Conservation (phyloP, 1,140 invertebrate genomes). For the Meloidogyne chitwoodi region DNA sequence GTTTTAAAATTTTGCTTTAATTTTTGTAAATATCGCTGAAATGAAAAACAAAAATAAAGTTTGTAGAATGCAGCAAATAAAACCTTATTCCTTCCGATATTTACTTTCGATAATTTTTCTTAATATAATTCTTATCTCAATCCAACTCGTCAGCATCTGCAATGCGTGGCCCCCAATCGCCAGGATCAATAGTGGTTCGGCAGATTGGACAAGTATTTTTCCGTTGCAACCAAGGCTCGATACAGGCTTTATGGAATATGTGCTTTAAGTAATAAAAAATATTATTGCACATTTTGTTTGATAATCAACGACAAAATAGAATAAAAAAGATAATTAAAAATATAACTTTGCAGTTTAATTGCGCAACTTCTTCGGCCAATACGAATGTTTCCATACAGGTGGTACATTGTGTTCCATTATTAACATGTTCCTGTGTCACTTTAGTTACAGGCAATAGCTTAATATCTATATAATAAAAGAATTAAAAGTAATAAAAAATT, state of each 20-base stretch:
- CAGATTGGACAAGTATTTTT: conserved; percentile 35
- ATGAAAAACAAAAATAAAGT: not conserved
- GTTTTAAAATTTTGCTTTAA: not conserved
- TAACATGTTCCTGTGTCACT: conserved; percentile 53
- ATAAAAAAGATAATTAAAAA: not conserved
- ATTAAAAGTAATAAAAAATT: not conserved
- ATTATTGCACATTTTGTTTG: too few species aligned
- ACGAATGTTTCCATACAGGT: conserved; percentile 93
- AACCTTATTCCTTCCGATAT: not conserved
- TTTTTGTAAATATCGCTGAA: not conserved
- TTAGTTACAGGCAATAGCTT: conserved; percentile 21
- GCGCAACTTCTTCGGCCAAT: conserved; percentile 76
- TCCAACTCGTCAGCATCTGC: conserved; percentile 18
- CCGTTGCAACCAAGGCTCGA: conserved; percentile 77
- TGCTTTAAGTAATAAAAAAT: conserved; percentile 65
- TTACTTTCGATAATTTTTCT: not conserved
- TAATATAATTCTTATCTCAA: not conserved
- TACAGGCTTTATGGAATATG: conserved; percentile 84
- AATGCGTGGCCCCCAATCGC: conserved; percentile 17
- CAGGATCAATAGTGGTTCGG: conserved; percentile 7
- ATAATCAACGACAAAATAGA: too few species aligned
- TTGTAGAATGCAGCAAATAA: not conserved
- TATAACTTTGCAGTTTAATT: conserved; percentile 71
- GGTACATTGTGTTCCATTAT: conserved; percentile 80
- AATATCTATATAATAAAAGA: not conserved